phyloP scores from a whole-genome alignment of 2,113 vertebrate genomes.

The Dendrocopos noguchii region DNA sequence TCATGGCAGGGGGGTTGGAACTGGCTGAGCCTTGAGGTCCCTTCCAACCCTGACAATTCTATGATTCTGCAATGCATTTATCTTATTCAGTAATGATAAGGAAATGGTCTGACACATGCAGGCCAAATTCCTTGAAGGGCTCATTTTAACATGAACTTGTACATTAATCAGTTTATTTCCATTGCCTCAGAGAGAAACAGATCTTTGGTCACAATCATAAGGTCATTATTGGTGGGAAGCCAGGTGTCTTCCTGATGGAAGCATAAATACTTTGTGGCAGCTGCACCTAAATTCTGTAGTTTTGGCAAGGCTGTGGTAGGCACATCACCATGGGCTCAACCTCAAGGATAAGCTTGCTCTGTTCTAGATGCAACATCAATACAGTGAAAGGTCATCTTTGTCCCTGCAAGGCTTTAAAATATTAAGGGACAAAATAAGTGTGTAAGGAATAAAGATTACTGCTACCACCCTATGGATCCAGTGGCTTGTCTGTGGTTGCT shows the following conservation, averaged over 20 bases:
- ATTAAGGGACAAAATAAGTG: neutral
- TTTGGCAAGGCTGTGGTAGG: neutral
- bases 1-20: too few relatives aligned
- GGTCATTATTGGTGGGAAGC: neutral
- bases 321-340: neutral
- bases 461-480: accelerated
- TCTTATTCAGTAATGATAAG: neutral
- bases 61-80: neutral
- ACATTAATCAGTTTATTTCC: slow-evolving; percentile 13
- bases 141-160: slow-evolving; percentile 2
- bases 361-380: neutral
- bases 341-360: neutral
- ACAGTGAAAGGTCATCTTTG: neutral
- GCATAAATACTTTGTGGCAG: neutral
- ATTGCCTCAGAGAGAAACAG: neutral
- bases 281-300: neutral
- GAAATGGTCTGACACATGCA: neutral
- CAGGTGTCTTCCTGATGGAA: neutral
- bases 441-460: neutral
- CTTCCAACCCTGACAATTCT: too few relatives aligned
- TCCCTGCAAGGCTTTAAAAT: neutral
- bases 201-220: neutral
- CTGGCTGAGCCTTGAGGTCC: too few relatives aligned
- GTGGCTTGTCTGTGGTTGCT: neutral
- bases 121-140: slow-evolving; percentile 12